Percentiles rank a stretch among this genome's conserved stretches.
Evolutionary conservation across 2,888 invertebrate genomes (phyloP).

Genomic region (Aspidiotus destructor): DNA sequence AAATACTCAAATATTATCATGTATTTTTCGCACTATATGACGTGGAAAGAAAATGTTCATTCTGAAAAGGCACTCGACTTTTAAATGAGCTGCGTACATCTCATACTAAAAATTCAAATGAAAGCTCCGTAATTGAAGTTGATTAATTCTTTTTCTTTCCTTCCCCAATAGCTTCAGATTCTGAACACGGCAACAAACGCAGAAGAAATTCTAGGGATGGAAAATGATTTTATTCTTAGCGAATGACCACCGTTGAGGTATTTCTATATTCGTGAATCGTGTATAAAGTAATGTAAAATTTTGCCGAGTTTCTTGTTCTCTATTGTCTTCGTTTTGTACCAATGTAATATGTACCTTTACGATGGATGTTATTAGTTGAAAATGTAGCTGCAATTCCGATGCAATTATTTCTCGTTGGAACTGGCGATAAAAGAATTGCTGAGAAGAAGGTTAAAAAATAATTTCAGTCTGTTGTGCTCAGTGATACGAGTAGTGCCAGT

Average conservation of each 20-base stretch:
- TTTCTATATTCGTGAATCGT: no score
- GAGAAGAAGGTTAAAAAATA: not conserved
- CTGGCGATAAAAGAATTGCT: no score
- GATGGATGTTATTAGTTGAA: no score
- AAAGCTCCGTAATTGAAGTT: not conserved
- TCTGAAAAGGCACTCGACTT: no score
- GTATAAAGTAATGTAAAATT: not conserved
- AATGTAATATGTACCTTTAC: no score
- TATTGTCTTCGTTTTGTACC: not conserved
- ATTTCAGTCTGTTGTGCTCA: not conserved
- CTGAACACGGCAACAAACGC: slow-evolving; percentile 21
- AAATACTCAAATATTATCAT: no score
- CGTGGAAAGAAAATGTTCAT: no score
- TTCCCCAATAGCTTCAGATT: slow-evolving; percentile 10
- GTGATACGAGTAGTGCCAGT: not conserved
- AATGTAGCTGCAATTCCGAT: no score
- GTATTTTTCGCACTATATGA: no score
- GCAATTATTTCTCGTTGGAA: no score
- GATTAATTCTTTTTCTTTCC: not conserved
- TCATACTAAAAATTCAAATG: no score
- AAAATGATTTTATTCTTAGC: slow-evolving; percentile 13
- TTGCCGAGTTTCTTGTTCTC: not conserved
- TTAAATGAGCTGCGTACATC: no score
- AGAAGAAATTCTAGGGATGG: slow-evolving; percentile 29
- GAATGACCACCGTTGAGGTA: not conserved